Evolutionary conservation across 2,113 vertebrate species (phyloP).

Genomic region (Rhynchopsitta pachyrhyncha): DNA sequence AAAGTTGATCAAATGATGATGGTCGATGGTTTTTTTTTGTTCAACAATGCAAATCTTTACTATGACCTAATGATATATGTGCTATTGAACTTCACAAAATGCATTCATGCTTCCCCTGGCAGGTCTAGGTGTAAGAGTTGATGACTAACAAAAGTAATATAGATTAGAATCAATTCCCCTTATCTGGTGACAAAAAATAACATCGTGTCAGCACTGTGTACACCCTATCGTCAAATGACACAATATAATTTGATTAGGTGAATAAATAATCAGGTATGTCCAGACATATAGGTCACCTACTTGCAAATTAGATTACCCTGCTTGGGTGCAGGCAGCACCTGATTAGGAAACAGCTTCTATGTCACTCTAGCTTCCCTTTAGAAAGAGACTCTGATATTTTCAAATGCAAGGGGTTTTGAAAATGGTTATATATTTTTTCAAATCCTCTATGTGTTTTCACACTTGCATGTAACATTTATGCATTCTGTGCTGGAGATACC

Average conservation of each 20-base stretch:
- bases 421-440: background rate
- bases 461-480: background rate
- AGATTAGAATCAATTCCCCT: slow-evolving; percentile 48
- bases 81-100: slow-evolving; percentile 18
- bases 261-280: slow-evolving; percentile 61
- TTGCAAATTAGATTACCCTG: slow-evolving; percentile 48
- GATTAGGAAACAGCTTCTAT: slow-evolving; percentile 22
- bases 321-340: slow-evolving; percentile 22
- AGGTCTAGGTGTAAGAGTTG: slow-evolving; percentile 7
- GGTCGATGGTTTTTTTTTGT: background rate
- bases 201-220: slow-evolving; percentile 29
- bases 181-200: slow-evolving; percentile 55
- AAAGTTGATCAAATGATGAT: background rate
- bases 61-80: background rate
- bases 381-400: background rate
- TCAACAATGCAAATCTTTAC: background rate
- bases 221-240: background rate
- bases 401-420: background rate
- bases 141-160: slow-evolving; percentile 54
- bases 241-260: slow-evolving; percentile 59
- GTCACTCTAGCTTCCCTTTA: background rate
- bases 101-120: slow-evolving; percentile 8
- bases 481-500: background rate
- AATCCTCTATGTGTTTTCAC: background rate
- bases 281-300: slow-evolving; percentile 59